Base-by-base conservation (phyloP, 2,113 vertebrate species). In the Gadus chalcogrammus region DNA sequence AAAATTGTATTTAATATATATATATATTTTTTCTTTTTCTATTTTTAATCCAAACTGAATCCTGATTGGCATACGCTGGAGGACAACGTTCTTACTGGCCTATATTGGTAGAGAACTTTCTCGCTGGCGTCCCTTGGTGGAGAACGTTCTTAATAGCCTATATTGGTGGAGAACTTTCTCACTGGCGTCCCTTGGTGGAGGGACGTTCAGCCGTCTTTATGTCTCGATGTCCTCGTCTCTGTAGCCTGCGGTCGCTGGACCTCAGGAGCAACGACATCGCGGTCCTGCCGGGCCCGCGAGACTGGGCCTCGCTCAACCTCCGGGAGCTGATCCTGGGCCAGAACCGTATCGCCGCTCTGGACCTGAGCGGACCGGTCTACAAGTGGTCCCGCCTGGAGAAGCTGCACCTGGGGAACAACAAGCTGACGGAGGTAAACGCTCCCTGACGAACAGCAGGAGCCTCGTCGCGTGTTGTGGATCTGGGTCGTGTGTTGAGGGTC, bases 311-410 rank as follows among this genome's bases (percentile, higher is more conserved):
- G 9, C 73, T 85, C 58, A 99, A 94, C 75, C 91, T 99, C 67
- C 86, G 95, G 66, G 97, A 99, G 82, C 90, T 99, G 55, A 88
- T 97, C 64, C 94, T 99, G 82, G 96, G 91, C 79, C 84, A 94
- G 70, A 99, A 99, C 91, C 81, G 88, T 27, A 97, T 99, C 77
- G 76, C 68, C 0, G 0, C 77, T 28, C 87, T 99, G 83, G 93
- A 98, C 76, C 91, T 99, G 71, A 92, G 89, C 15, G 93, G 94
- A 79, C 93, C 94, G 2, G 84, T 94, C 11, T 79, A 79, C 79
- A 88, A 80, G 0, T 99, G 97, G 97, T 89, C 90, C 79, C 81
- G 95, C 48, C 88, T 99, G 71, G 96, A 98, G 90, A 99, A 99
- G 67, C 90, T 99, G 1, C 94, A 96, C 73, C 91, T 99, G 67